Evolutionary conservation across 2,888 invertebrate species (phyloP).

Genomic region (Willowsia nigromaculata): DNA sequence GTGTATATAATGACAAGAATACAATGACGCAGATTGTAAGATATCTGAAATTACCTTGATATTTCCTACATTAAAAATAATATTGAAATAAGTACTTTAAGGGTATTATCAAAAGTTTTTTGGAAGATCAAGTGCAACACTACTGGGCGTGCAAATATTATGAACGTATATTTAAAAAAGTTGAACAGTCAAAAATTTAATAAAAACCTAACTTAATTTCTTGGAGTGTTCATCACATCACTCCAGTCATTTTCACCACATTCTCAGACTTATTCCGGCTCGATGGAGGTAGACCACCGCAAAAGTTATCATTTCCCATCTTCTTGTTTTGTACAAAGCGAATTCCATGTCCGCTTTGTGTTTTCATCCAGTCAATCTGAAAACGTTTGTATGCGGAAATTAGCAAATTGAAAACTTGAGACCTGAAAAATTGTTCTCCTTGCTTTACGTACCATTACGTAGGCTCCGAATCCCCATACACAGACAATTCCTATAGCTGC

Average conservation of each 20-base stretch:
- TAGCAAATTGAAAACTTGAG: neutral
- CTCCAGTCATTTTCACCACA: constrained; percentile 51
- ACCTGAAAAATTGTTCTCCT: neutral
- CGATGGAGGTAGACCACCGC: constrained; percentile 18
- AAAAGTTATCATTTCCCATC: constrained; percentile 20
- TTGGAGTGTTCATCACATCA: constrained; percentile 34
- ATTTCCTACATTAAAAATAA: too few species aligned
- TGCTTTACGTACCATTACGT: constrained; percentile 27
- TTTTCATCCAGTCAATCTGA: constrained; percentile 53
- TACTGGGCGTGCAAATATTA: neutral
- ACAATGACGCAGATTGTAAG: too few species aligned
- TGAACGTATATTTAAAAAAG: neutral
- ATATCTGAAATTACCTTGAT: too few species aligned
- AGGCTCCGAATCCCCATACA: constrained; percentile 57
- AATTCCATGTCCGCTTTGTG: constrained; percentile 53
- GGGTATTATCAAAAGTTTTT: neutral
- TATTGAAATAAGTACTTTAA: neutral
- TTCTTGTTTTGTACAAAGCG: constrained; percentile 13
- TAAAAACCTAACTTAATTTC: neutral
- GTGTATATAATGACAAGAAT: too few species aligned
- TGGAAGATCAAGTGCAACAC: neutral
- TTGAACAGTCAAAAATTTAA: neutral
- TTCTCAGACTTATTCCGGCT: constrained; percentile 32
- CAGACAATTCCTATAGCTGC: constrained; percentile 63
- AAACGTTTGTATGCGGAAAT: neutral